These are phyloP conservation scores for Tetrapedia diversipes DNA, from an alignment of 2,888 invertebrate genomes.

Conservation along the genomic window DNA sequence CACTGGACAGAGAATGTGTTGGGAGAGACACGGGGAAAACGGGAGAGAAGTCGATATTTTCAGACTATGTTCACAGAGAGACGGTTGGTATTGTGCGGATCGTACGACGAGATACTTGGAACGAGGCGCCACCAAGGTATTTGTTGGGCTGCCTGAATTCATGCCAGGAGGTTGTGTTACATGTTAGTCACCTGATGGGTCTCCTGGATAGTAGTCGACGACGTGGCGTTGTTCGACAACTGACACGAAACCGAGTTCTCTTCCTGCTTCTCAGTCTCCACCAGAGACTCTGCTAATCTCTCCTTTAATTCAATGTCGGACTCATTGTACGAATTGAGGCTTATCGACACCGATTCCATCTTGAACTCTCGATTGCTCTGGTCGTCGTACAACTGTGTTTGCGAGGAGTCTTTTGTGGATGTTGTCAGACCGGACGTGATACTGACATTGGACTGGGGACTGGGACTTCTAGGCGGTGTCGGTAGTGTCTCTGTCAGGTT, in stretches of 20 bases:
- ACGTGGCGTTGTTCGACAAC: constrained; percentile 67
- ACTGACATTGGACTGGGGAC: constrained; percentile 58
- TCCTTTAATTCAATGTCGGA: constrained; percentile 76
- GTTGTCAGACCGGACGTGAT: constrained; percentile 53
- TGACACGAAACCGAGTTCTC: constrained; percentile 66
- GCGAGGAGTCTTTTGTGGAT: constrained; percentile 65
- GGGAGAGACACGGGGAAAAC: neutral
- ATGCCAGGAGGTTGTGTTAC: constrained; percentile 79
- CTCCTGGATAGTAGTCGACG: constrained; percentile 67
- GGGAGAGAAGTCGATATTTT: constrained; percentile 55
- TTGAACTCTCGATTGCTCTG: constrained; percentile 72
- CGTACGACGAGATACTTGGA: constrained; percentile 73
- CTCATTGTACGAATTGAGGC: constrained; percentile 74
- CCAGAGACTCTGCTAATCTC: constrained; percentile 72
- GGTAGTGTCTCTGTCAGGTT: constrained; percentile 67
- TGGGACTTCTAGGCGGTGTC: constrained; percentile 74
- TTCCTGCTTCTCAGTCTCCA: constrained; percentile 67
- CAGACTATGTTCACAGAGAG: constrained; percentile 71
- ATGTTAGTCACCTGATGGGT: constrained; percentile 80
- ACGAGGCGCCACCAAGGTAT: constrained; percentile 66
- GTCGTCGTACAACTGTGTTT: constrained; percentile 59
- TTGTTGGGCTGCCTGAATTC: constrained; percentile 73
- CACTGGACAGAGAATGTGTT: constrained; percentile 15
- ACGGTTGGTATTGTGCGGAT: constrained; percentile 68
- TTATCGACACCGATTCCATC: constrained; percentile 73